These are phyloP conservation scores for Chelonia mydas DNA, from an alignment of 2,797 vertebrate genomes.

Conservation along the genomic window DNA sequence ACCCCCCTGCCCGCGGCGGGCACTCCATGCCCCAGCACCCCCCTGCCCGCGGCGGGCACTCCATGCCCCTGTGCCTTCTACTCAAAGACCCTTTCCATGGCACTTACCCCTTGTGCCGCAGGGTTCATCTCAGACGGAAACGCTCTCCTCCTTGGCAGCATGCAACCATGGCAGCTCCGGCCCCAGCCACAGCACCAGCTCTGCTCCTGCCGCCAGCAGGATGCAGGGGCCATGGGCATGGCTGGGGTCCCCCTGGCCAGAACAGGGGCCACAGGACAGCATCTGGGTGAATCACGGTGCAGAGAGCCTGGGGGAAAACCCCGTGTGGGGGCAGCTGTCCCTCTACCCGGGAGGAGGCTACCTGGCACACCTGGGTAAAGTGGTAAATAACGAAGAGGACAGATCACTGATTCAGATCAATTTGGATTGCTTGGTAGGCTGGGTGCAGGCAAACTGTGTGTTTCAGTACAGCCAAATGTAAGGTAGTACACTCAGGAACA, in stretches of 20 bases:
- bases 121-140: constrained; percentile 71
- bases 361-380: neutral
- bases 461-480: neutral
- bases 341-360: constrained; percentile 70
- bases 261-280: neutral
- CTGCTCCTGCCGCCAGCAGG: constrained; percentile 21
- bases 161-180: constrained; percentile 67
- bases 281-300: constrained; percentile 61
- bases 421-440: neutral
- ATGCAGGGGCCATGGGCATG: constrained; percentile 6
- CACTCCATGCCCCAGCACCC: neutral
- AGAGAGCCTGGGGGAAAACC: neutral
- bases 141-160: constrained; percentile 68
- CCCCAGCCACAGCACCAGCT: neutral
- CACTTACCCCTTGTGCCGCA: neutral
- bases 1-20: too few relatives aligned
- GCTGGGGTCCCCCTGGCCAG: neutral
- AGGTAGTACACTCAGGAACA: too few relatives aligned
- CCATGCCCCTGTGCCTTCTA: neutral
- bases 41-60: neutral
- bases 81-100: neutral
- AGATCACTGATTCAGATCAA: neutral
- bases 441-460: too few relatives aligned
- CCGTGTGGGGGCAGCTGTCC: constrained; percentile 41
- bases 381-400: neutral